These are phyloP conservation scores for Meteorus sp. DNA, from an alignment of 1,140 invertebrate genomes.

Conservation along the genomic window DNA sequence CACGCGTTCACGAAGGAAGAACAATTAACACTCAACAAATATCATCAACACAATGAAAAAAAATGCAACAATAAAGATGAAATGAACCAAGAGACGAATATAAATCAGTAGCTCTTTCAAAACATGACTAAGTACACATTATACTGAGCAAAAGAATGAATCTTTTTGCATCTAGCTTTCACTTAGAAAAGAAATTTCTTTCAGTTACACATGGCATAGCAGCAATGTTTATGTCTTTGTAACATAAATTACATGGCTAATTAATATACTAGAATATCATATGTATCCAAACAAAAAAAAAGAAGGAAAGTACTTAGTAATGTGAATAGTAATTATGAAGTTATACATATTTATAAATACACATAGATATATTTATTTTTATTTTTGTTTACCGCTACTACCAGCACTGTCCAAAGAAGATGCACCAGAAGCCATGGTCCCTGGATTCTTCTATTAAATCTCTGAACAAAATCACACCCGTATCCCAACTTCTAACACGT, in stretches of 20 bases:
- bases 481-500: constrained; percentile 19
- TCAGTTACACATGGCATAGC: constrained; percentile 45
- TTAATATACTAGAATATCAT: constrained; percentile 11
- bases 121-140: not conserved
- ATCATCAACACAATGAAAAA: not conserved
- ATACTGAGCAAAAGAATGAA: no score
- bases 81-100: no score
- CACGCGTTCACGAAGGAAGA: no score
- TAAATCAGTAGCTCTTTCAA: no score
- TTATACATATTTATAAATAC: constrained; percentile 28
- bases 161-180: constrained; percentile 42
- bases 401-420: constrained; percentile 59
- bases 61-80: no score
- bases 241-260: constrained; percentile 23
- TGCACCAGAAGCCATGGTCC: constrained; percentile 59
- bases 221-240: constrained; percentile 40
- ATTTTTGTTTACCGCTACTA: constrained; percentile 59
- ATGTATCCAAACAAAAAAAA: constrained; percentile 3
- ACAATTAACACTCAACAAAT: constrained; percentile 4
- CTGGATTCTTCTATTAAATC: constrained; percentile 19
- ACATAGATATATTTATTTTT: no score
- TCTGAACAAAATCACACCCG: constrained; percentile 28
- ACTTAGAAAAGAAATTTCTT: constrained; percentile 55
- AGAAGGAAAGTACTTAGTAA: not conserved
- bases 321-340: not conserved